Base-by-base conservation (phyloP, 2,888 invertebrate genomes). In the Chymomyza procnemis region DNA sequence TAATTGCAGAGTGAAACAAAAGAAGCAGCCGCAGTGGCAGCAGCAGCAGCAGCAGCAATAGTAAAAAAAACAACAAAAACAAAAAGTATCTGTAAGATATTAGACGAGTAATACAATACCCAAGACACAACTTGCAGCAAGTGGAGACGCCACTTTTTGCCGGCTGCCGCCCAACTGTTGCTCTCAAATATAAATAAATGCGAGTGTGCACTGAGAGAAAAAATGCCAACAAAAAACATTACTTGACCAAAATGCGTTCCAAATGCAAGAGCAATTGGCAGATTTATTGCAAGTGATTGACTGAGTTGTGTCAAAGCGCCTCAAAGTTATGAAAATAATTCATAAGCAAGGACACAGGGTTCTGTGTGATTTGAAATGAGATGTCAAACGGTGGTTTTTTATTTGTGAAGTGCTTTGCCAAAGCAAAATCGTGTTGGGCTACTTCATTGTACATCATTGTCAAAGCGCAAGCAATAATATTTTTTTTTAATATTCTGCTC, bases 1-100 rank as follows among this genome's bases (percentile, higher is more conserved):
- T 78, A 78, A 78, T 78, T 78, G 77, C 79, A n/a, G 26, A 46
- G 18, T 50, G 14, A 56, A 56, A 26, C 56, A 30, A 62, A 74
- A 74, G 16, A 47, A 34, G n/a, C 54, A 47, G 30, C 6, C 30
- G 6, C 30, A 30, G 30, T 6, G 4, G 30, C 30, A 52, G 50
- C 56, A 62, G 34, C 21, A 56, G 48, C 12, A 12, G 34, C 50
- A 21, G 26, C 50, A 54, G 61, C 14, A 58, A 56, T 9, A 60
- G 52, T 21, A 41, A 6, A 16, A 16, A n/a, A n/a, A n/a, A n/a
- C n/a, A n/a, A n/a, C n/a, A n/a, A n/a, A 58, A 41, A 52, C 8
- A 22, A 65, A 65, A 59, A 56, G 22, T 73, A 58, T 50, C 50
- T 50, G 50, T 8, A 50, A 50, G 50, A 50, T 50, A 50, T n/a